phyloP scores from a whole-genome alignment of 2,797 vertebrate species.

The Acanthopagrus latus region DNA sequence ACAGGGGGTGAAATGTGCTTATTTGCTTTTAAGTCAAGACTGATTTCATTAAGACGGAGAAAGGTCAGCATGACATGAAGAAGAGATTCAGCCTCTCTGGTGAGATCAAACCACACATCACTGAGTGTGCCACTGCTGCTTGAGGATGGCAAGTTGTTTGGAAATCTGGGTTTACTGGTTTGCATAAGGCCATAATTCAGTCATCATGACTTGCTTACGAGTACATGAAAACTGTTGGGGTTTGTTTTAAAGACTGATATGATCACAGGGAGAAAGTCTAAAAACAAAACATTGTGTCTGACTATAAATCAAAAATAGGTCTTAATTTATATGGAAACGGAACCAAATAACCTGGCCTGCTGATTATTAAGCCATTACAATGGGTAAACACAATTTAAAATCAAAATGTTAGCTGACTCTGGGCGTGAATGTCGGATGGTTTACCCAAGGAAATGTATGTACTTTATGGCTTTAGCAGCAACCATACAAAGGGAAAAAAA shows the following conservation, averaged over 20 bases:
- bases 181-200: slow-evolving; percentile 65
- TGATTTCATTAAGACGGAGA: slow-evolving; percentile 91
- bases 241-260: not conserved
- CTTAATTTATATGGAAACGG: slow-evolving; percentile 59
- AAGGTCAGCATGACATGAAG: slow-evolving; percentile 91
- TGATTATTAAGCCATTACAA: slow-evolving; percentile 72
- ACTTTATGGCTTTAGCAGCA: slow-evolving; percentile 77
- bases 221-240: not conserved
- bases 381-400: slow-evolving; percentile 81
- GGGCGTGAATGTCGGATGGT: slow-evolving; percentile 65
- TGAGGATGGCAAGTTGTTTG: slow-evolving; percentile 52
- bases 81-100: slow-evolving; percentile 76
- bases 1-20: slow-evolving; percentile 92
- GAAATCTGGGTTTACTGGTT: slow-evolving; percentile 65
- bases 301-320: slow-evolving; percentile 33
- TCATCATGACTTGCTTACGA: slow-evolving; percentile 22
- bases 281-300: slow-evolving; percentile 5
- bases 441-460: slow-evolving; percentile 84
- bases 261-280: not conserved
- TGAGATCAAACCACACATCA: slow-evolving; percentile 40
- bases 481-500: slow-evolving; percentile 78
- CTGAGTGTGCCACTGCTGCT: slow-evolving; percentile 49
- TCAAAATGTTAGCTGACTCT: slow-evolving; percentile 74
- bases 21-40: slow-evolving; percentile 93
- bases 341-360: slow-evolving; percentile 41